phyloP scores from a whole-genome alignment of 2,888 invertebrate species.

The Stomorhina lunata region DNA sequence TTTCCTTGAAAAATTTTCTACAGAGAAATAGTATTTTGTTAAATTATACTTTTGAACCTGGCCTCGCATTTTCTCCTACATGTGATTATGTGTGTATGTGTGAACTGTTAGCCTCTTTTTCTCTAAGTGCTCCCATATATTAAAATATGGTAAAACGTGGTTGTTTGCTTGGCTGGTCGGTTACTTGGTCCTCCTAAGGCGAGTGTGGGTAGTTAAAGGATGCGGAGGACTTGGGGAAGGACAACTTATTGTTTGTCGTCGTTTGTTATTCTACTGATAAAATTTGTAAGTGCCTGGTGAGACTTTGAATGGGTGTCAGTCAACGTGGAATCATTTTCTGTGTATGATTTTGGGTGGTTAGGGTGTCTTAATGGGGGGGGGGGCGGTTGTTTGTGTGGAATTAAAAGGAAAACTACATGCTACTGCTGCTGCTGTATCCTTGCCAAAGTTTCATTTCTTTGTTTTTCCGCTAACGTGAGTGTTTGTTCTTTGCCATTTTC shows the following conservation, averaged over 20 bases:
- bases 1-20: too few species aligned
- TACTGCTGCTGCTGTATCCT: constrained; percentile 2
- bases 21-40: too few species aligned
- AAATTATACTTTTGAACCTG: background rate
- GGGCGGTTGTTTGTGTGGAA: background rate
- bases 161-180: background rate
- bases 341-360: constrained; percentile 2
- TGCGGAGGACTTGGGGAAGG: background rate
- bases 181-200: too few species aligned
- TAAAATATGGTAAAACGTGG: constrained; percentile 9
- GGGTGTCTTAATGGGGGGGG: background rate
- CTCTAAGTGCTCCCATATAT: constrained; percentile 23
- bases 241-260: constrained; percentile 32
- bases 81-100: background rate
- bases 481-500: constrained; percentile 50
- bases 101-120: constrained; percentile 22
- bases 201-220: background rate
- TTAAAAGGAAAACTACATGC: background rate
- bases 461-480: constrained; percentile 21
- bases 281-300: constrained; percentile 31
- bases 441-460: constrained; percentile 38
- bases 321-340: too few species aligned
- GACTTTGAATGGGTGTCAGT: background rate
- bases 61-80: constrained; percentile 3
- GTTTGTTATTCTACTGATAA: constrained; percentile 40